A percentile compares a stretch with the other conserved stretches of the same genome.
Conservation (phyloP, 2,888 invertebrate genomes). For the Eucera pruinosa region DNA sequence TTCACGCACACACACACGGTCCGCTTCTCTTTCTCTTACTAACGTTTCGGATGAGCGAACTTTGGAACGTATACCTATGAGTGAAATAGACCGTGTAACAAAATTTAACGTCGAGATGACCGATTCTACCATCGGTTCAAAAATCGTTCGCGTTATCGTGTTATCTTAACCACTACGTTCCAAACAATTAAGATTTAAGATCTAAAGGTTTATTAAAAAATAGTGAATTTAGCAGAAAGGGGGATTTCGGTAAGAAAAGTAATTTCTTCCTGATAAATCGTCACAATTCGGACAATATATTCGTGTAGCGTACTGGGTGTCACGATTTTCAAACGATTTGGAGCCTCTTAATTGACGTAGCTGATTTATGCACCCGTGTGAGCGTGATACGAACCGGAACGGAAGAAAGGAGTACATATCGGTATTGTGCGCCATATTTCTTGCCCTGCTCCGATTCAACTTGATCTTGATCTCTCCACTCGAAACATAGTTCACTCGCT, state of each 20-base stretch:
- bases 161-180: neutral
- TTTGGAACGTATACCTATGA: constrained; percentile 57
- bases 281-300: neutral
- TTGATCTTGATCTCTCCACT: constrained; percentile 37
- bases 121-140: neutral
- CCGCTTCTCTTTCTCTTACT: constrained; percentile 25
- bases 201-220: too few species aligned
- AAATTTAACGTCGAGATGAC: constrained; percentile 12
- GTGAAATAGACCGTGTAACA: constrained; percentile 47
- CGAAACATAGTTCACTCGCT: constrained; percentile 11
- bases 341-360: constrained; percentile 42
- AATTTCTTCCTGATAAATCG: too few species aligned
- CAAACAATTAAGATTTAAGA: neutral
- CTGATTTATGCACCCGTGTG: constrained; percentile 44
- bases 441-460: constrained; percentile 35
- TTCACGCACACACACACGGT: constrained; percentile 14
- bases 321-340: constrained; percentile 16
- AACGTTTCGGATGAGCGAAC: constrained; percentile 69
- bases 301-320: neutral
- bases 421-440: constrained; percentile 23
- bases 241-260: too few species aligned
- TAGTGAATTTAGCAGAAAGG: too few species aligned
- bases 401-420: constrained; percentile 29
- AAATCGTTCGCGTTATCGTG: neutral
- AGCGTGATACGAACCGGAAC: constrained; percentile 25